Percentiles rank a stretch among this genome's conserved stretches.
Evolutionary conservation across 2,113 vertebrate species (phyloP).

Genomic region (Paramormyrops kingsleyae): DNA sequence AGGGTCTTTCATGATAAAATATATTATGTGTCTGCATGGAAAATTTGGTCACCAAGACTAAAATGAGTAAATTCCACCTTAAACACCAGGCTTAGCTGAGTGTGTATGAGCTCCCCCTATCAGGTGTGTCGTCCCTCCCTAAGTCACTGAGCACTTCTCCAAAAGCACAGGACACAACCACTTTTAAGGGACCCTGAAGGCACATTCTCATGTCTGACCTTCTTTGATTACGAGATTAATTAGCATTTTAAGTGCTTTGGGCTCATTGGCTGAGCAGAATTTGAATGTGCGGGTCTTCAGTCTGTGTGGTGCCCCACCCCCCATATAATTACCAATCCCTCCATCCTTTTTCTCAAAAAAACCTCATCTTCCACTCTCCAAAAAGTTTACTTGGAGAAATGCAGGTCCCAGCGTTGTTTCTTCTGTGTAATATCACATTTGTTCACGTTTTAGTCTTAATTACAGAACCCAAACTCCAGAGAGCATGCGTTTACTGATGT

Average conservation of each 20-base stretch:
- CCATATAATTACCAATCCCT: neutral
- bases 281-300: neutral
- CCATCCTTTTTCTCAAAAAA: neutral
- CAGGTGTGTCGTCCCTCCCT: neutral
- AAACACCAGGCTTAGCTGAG: neutral
- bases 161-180: neutral
- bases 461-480: neutral
- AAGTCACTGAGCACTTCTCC: neutral
- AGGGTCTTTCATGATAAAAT: neutral
- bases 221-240: neutral
- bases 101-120: neutral
- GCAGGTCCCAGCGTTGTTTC: neutral
- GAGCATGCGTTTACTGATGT: neutral
- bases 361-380: neutral
- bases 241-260: neutral
- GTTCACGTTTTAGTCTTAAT: neutral
- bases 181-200: neutral
- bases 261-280: neutral
- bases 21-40: neutral
- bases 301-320: neutral
- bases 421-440: constrained; percentile 6
- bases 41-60: neutral
- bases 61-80: neutral
- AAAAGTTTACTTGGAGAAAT: neutral
- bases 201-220: neutral